These are phyloP conservation scores for Galaxias olidus DNA, from an alignment of 2,797 vertebrate genomes.

Conservation along the genomic window DNA sequence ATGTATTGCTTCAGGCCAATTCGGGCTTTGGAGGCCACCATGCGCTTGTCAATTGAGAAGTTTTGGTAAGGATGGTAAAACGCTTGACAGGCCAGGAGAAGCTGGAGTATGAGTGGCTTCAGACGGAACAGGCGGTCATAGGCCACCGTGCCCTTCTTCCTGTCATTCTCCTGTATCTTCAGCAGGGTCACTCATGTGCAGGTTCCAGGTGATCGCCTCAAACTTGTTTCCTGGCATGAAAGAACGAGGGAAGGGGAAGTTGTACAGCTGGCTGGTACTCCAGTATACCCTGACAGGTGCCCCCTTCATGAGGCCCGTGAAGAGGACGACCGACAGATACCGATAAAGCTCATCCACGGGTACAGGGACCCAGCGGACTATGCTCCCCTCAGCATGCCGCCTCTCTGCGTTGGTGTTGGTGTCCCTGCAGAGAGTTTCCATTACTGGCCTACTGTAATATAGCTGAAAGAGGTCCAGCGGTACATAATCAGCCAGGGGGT, in stretches of 20 bases:
- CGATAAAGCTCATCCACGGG: neutral
- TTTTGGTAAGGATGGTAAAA: conserved; percentile 19
- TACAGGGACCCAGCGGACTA: too few relatives aligned
- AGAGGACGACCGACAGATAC: neutral
- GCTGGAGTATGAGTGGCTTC: conserved; percentile 1
- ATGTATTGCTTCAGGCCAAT: conserved; percentile 15
- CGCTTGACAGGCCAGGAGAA: neutral
- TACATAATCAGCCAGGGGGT: too few relatives aligned
- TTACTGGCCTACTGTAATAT: too few relatives aligned
- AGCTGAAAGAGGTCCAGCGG: too few relatives aligned
- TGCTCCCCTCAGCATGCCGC: too few relatives aligned
- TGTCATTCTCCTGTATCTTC: conserved; percentile 12
- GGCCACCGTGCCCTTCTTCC: neutral
- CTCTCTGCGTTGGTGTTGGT: too few relatives aligned
- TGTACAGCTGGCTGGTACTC: neutral
- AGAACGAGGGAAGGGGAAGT: neutral
- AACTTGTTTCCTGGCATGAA: conserved; percentile 12
- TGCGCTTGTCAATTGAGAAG: conserved; percentile 27
- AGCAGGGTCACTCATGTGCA: conserved; percentile 20
- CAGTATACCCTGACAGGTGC: conserved; percentile 12
- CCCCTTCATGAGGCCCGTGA: neutral
- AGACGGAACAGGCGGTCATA: conserved; percentile 4
- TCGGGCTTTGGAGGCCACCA: conserved; percentile 16
- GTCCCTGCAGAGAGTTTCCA: too few relatives aligned
- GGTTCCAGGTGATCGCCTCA: neutral